Base-by-base conservation (phyloP, 2,797 vertebrate species). In the Tenualosa ilisha region DNA sequence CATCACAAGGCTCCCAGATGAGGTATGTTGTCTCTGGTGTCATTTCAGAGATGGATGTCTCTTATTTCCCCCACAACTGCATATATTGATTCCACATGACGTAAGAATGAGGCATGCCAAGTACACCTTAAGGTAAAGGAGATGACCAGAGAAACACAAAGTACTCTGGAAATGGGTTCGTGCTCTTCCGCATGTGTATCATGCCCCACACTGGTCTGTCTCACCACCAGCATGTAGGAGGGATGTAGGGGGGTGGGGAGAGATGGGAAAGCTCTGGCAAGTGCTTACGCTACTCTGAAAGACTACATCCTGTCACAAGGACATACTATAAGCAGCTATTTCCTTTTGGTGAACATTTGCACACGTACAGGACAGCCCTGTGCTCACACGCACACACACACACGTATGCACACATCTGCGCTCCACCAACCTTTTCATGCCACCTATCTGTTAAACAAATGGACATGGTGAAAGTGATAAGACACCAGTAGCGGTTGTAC, bases 21-120 rank as follows among this genome's bases (percentile, higher is more conserved):
- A 79, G 40, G 15, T 13, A 46, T 22, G 72, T 46, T 79, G 22
- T 79, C 72, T 46, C 40, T 79, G 72, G 72, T 79, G 40, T 79
- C 40, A 79, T 79, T 79, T 79, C 72, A 79, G 40, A 79, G 72
- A 79, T 79, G 72, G 40, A 79, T 79, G 72, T 46, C 72, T 79
- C 72, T 17, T 79, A 43, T 79, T 43, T 43, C 72, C 72, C 72
- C 37, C 6, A 22, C 17, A 46, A 3, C 5, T 40, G 20, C 40
- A 46, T 3, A 40, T 79, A 79, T 79, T 79, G 72, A 79, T 79
- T 17, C 2, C 15, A 46, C 37, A 22, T 79, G 40, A 43, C 6
- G 72, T 43, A 79, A 46, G 37, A 43, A 40, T 17, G 37, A 79
- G 72, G 37, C 17, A 9, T 79, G 72, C 40, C 72, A 79, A 51